Percentiles rank a stretch among this genome's conserved stretches.
Evolutionary conservation across 1,140 invertebrate species (phyloP).

Genomic region (Lineus longissimus): DNA sequence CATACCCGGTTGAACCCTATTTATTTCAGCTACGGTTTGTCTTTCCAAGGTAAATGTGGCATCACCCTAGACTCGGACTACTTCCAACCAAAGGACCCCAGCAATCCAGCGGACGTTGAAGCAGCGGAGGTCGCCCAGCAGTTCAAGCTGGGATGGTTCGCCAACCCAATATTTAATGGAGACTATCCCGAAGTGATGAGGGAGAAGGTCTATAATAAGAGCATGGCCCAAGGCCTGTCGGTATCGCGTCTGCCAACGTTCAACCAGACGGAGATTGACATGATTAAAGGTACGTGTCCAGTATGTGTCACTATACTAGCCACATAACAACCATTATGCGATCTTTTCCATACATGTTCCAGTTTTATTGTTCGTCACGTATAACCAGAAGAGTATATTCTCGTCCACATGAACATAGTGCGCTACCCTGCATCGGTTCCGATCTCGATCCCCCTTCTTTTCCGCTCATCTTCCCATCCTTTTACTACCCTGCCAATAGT

Average conservation of each 20-base stretch:
- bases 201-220: conserved; percentile 30
- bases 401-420: no score
- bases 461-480: no score
- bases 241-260: conserved; percentile 41
- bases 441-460: no score
- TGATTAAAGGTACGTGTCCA: conserved; percentile 17
- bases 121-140: conserved; percentile 25
- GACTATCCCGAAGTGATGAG: conserved; percentile 49
- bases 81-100: conserved; percentile 27
- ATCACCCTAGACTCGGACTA: conserved; percentile 33
- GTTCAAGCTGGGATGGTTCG: conserved; percentile 28
- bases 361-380: no score
- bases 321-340: no score
- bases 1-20: no score
- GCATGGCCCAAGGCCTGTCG: conserved; percentile 21
- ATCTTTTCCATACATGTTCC: background rate
- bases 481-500: no score
- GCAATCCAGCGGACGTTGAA: conserved; percentile 20
- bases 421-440: no score
- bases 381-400: no score
- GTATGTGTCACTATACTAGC: conserved; percentile 3
- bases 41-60: conserved; percentile 29
- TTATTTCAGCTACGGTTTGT: background rate
- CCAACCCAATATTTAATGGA: conserved; percentile 42
- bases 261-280: conserved; percentile 37